phyloP scores from a whole-genome alignment of 2,797 vertebrate species.

The Lophotriccus pileatus region DNA sequence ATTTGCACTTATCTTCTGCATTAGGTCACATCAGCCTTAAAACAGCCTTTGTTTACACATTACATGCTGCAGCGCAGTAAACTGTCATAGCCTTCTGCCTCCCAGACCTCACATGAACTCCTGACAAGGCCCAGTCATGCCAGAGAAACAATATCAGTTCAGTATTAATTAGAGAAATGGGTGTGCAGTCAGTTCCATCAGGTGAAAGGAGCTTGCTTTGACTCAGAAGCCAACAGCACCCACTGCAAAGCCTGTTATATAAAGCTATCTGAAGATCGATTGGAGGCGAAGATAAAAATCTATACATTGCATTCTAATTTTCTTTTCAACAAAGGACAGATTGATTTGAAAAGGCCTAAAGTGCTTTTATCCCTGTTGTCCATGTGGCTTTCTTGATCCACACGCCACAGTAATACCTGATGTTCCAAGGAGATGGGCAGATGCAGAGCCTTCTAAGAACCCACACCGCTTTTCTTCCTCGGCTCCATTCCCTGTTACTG shows the following conservation, averaged over 20 bases:
- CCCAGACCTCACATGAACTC: background rate
- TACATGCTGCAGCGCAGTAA: background rate
- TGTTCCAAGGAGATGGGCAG: background rate
- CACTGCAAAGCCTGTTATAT: background rate
- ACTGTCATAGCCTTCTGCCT: background rate
- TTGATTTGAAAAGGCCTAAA: background rate
- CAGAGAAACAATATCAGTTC: background rate
- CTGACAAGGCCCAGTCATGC: background rate
- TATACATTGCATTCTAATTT: background rate
- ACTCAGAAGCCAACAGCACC: background rate
- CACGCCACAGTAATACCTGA: background rate
- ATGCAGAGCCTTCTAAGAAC: background rate
- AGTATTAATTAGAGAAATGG: background rate
- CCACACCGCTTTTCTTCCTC: background rate
- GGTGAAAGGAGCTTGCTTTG: background rate
- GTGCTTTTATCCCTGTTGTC: background rate
- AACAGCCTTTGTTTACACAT: background rate
- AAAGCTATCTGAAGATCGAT: accelerated
- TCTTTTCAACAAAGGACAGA: background rate
- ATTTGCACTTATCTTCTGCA: background rate
- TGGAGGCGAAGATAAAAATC: background rate
- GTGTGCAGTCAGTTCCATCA: background rate
- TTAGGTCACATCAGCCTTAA: background rate
- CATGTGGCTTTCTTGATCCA: background rate
- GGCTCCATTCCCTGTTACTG: background rate